Evolutionary conservation across 2,113 vertebrate genomes (phyloP).

Genomic region (Tichodroma muraria): DNA sequence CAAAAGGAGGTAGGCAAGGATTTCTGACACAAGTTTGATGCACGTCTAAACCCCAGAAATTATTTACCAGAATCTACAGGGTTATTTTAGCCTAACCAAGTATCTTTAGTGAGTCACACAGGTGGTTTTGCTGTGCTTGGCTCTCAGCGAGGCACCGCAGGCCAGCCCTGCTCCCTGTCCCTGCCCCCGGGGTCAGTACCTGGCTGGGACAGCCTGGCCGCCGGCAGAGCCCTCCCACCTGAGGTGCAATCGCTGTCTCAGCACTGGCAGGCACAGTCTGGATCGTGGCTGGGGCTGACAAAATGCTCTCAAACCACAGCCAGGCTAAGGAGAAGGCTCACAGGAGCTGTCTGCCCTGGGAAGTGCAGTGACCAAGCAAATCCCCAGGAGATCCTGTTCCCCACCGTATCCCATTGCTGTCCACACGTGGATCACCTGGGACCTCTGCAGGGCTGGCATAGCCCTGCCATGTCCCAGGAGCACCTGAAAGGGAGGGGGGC

Average conservation of each 20-base stretch:
- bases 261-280: not conserved
- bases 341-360: not conserved
- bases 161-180: not conserved
- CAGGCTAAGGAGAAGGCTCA: accelerated
- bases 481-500: not conserved
- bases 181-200: not conserved
- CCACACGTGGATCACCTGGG: accelerated
- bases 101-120: not conserved
- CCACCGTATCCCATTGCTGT: accelerated
- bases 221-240: not conserved
- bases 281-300: accelerated
- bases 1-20: not conserved
- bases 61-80: not conserved
- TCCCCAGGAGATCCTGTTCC: not conserved
- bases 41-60: not conserved
- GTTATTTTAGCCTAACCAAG: not conserved
- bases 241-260: accelerated
- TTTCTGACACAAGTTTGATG: not conserved
- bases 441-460: accelerated
- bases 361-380: not conserved
- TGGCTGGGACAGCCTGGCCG: not conserved
- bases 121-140: not conserved
- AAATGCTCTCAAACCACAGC: not conserved
- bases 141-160: too few species aligned
- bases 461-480: accelerated